Evolutionary conservation across 2,797 vertebrate species (phyloP).

Genomic region (Microctenopoma lineatum): DNA sequence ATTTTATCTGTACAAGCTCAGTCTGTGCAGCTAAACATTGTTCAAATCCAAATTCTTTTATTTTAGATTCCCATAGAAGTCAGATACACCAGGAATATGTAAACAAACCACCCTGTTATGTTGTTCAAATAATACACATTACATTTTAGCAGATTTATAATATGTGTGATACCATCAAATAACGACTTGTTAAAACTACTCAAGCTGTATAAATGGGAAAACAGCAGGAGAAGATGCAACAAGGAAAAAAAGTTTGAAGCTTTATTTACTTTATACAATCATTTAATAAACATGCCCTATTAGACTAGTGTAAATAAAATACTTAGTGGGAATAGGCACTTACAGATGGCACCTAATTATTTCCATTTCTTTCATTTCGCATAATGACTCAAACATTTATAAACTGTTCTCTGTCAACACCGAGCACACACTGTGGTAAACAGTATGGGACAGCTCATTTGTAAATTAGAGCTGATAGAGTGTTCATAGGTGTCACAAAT

Average conservation of each 20-base stretch:
- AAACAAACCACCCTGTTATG: no score
- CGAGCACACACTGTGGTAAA: conserved; percentile 20
- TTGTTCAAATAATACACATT: no score
- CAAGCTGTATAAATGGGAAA: neutral
- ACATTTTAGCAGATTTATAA: neutral
- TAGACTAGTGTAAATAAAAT: conserved; percentile 10
- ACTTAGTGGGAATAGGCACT: conserved; percentile 21
- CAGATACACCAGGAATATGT: no score
- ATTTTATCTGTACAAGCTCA: neutral
- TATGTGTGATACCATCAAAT: neutral
- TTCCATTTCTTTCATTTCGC: conserved; percentile 31
- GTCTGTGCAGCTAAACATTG: conserved; percentile 2
- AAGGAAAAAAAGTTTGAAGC: neutral
- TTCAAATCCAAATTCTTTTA: no score
- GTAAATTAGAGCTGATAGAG: conserved; percentile 62
- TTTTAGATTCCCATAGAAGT: no score
- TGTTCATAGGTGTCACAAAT: conserved; percentile 64
- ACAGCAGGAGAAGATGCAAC: neutral
- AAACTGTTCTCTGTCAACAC: conserved; percentile 19
- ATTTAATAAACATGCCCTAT: conserved; percentile 24
- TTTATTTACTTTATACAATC: neutral
- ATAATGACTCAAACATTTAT: conserved; percentile 46
- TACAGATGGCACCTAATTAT: conserved; percentile 1
- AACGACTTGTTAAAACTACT: neutral
- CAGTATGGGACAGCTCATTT: conserved; percentile 52